These are phyloP conservation scores for Grammomys surdaster DNA, from an alignment of 2,113 vertebrate genomes.

Conservation along the genomic window DNA sequence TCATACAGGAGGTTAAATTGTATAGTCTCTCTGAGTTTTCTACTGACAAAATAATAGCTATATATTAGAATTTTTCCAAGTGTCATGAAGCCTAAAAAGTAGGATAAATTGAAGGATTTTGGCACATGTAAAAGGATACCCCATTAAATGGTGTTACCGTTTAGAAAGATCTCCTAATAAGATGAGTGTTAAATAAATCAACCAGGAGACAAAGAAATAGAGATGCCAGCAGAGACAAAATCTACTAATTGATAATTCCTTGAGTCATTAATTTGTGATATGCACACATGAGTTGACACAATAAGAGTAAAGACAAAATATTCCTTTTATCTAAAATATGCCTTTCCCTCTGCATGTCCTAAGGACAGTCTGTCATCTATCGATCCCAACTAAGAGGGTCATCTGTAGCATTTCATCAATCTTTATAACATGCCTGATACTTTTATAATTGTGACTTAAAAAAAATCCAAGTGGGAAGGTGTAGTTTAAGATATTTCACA, in stretches of 20 bases:
- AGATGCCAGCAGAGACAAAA: constrained; percentile 60
- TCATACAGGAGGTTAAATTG: background rate
- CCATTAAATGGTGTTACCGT: constrained; percentile 64
- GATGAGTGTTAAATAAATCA: constrained; percentile 66
- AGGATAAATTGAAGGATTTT: constrained; percentile 45
- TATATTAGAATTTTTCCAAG: background rate
- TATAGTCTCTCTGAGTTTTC: background rate
- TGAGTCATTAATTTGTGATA: constrained; percentile 52
- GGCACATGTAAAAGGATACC: background rate
- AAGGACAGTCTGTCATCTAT: constrained; percentile 36
- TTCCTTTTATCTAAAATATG: constrained; percentile 55
- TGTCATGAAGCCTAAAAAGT: constrained; percentile 23
- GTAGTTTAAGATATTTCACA: constrained; percentile 59
- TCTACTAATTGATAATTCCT: constrained; percentile 66
- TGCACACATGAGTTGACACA: constrained; percentile 16
- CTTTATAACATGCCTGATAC: constrained; percentile 72
- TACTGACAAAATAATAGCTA: background rate
- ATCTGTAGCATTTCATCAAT: constrained; percentile 45
- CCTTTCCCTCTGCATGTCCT: constrained; percentile 37
- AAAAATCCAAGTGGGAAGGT: constrained; percentile 62
- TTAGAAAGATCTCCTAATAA: constrained; percentile 58
- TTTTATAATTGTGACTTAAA: constrained; percentile 74
- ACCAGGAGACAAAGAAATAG: constrained; percentile 55
- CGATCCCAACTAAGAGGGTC: background rate
- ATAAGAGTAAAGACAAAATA: constrained; percentile 59